Evolutionary conservation across 2,797 vertebrate species (phyloP).

Genomic region (Anguilla megastoma): DNA sequence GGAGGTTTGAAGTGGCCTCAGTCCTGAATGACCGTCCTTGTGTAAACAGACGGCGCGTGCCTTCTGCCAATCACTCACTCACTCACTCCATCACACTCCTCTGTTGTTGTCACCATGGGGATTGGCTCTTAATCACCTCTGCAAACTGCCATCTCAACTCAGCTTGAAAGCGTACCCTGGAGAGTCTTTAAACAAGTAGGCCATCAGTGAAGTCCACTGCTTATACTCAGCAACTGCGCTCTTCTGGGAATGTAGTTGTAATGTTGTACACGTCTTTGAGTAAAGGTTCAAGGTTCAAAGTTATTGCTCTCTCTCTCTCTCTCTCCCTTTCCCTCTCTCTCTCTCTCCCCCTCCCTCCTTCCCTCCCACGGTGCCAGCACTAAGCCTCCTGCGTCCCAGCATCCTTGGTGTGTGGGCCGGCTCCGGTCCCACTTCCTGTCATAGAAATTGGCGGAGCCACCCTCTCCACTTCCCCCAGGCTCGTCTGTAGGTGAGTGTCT

Average conservation of each 20-base stretch:
- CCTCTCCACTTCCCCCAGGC: slow-evolving; percentile 5
- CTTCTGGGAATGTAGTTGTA: background rate
- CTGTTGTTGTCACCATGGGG: slow-evolving; percentile 25
- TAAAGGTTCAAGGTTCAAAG: background rate
- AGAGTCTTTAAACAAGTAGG: slow-evolving; percentile 17
- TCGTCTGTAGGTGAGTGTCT: slow-evolving; percentile 16
- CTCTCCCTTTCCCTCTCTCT: background rate
- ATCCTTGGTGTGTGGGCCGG: slow-evolving; percentile 21
- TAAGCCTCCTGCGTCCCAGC: slow-evolving; percentile 5
- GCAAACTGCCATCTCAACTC: slow-evolving; percentile 18
- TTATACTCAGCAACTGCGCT: background rate
- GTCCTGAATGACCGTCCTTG: slow-evolving; percentile 15
- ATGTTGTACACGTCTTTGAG: background rate
- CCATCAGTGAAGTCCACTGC: background rate
- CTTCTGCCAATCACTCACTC: slow-evolving; percentile 17
- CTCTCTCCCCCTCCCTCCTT: background rate
- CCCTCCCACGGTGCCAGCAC: background rate
- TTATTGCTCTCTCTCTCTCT: background rate
- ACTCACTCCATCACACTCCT: slow-evolving; percentile 20
- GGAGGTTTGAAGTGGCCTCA: background rate
- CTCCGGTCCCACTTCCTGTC: slow-evolving; percentile 1
- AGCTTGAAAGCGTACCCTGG: slow-evolving; percentile 5
- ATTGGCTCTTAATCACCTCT: slow-evolving; percentile 23
- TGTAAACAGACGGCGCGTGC: slow-evolving; percentile 14
- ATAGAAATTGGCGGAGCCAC: slow-evolving; percentile 23